Base-by-base conservation (phyloP, 1,140 invertebrate species). In the Daktulosphaira vitifoliae region DNA sequence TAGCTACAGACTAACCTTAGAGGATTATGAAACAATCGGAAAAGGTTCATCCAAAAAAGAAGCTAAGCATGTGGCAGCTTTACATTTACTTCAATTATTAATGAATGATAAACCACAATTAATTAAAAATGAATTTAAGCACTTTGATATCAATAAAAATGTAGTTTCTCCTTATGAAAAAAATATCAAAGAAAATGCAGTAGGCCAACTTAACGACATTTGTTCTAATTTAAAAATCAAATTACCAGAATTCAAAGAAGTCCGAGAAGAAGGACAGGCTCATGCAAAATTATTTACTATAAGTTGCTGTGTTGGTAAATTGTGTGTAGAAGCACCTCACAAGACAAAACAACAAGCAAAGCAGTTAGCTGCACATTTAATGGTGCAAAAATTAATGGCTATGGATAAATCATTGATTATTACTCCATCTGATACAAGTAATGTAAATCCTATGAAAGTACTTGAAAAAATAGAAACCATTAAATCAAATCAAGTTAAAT, bases 251-350 rank as follows among this genome's bases (percentile, higher is more conserved):
- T 90, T 87, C 72, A 74, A 80, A 25, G 78, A 80, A 46, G 73
- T 78, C n/a, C 78, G 76, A 5, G 84, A 86, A 70, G 78, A 84
- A 68, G 87, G 87, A n/a, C 82, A 84, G 23, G 81, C 87, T 8
- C 84, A 87, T 73, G 81, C 80, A 20, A 81, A 82, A 73, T 74
- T 81, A 39, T 86, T 87, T 71, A 82, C 83, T 13, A 81, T 85
- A 70, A 75, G 81, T 44, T 88, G 87, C 72, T 74, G 78, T 39
- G 78, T 84, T n/a, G 76, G 78, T 15, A 80, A 79, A 62, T 79
- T 82, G 71, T 77, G 75, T 69, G 80, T 80, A 71, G 73, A 74
- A 68, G 78, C 78, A 13, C 71, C 71, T 4, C 76, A 77, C 4
- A 77, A 73, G 51, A 82, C 80, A 0, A 82, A 82, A 56, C 81